Base-by-base conservation (phyloP, 2,797 vertebrate species). In the Phaenicophaeus curvirostris region DNA sequence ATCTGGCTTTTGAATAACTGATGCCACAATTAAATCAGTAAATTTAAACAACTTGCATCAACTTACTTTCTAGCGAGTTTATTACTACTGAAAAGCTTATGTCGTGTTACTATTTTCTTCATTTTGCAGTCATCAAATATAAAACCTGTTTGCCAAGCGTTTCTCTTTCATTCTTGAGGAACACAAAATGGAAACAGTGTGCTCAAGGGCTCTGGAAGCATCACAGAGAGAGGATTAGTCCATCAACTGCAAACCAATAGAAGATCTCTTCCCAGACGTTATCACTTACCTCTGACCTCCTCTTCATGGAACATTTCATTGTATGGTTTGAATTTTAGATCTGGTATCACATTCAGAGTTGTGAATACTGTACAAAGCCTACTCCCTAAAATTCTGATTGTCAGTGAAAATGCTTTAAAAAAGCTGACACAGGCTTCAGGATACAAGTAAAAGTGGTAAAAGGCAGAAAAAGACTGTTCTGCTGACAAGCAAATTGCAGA, bases 311-410 rank as follows among this genome's bases (percentile, higher is more conserved):
- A 58, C 72, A 85, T 41, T 93, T 92, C 55, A 89, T 54, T 87
- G 54, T 35, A 66, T 15, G 37, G 24, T 87, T 76, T 89, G 80
- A 94, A 92, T 95, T 96, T 94, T 75, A 92, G 53, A 48, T 88
- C 59, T 83, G 41, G 31, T 87, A n/a, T 51, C 63, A 59, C 21
- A 21, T 67, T 87, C 96, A 57, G 39, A 85, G n/a, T 73, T 89
- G 50, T 54, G 86, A 95, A 54, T 46, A 51, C 48, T 58, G 6
- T 25, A 41, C 9, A 90, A 61, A 94, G 50, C 25, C 54, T 79
- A 37, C 66, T 44, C 51, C 24, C 65, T 85, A 51, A 33, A 81
- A 94, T 73, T 94, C 48, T 20, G 54, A 72, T 65, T 88, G n/a
- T 9, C 35, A 48, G 46, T 35, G 80, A 91, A 92, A 92, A 72